Percentiles rank a stretch among this genome's conserved stretches.
Evolutionary conservation across 1,140 invertebrate genomes (phyloP).

Genomic region (Ceratitis capitata): DNA sequence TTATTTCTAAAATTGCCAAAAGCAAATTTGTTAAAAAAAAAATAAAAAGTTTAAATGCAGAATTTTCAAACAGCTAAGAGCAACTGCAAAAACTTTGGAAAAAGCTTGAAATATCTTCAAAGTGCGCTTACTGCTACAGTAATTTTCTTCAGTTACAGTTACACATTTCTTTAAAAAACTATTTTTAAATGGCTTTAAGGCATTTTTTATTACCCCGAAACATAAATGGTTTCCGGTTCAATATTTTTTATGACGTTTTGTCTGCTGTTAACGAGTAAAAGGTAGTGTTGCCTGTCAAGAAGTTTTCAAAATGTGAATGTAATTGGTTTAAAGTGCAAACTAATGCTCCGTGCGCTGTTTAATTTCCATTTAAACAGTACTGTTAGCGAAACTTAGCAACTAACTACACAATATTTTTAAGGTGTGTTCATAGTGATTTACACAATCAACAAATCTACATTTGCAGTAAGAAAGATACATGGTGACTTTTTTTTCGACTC

Average conservation of each 20-base stretch:
- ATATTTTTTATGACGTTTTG: not conserved
- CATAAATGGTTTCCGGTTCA: not conserved
- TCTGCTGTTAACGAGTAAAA: not conserved
- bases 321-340: not conserved
- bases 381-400: not conserved
- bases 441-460: not conserved
- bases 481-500: not conserved
- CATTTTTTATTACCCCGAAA: not conserved
- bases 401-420: not conserved
- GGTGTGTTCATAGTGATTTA: not conserved
- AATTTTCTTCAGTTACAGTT: too few relatives aligned
- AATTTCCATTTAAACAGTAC: not conserved
- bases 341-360: not conserved
- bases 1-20: too few relatives aligned
- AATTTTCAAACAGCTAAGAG: too few relatives aligned
- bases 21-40: too few relatives aligned
- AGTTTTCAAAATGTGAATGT: not conserved
- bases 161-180: not conserved
- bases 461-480: not conserved
- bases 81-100: too few relatives aligned
- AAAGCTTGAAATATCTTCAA: too few relatives aligned
- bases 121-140: too few relatives aligned
- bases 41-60: too few relatives aligned
- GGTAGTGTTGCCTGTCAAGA: not conserved
- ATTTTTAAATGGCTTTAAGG: not conserved